These are phyloP conservation scores for Exephanes ischioxanthus DNA, from an alignment of 2,888 invertebrate species.

Conservation along the genomic window DNA sequence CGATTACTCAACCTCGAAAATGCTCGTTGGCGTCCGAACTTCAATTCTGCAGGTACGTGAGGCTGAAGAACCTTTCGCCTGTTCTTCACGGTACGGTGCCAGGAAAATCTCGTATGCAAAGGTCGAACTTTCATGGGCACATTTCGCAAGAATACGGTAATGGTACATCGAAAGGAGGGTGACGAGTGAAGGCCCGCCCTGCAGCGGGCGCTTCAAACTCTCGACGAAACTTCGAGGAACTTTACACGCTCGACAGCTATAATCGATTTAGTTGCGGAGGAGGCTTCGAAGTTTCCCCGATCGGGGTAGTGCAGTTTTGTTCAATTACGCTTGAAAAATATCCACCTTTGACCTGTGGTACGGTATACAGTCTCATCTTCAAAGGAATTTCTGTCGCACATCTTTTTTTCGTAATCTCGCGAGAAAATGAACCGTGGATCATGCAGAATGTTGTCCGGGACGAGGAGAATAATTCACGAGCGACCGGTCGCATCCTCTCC, in stretches of 20 bases:
- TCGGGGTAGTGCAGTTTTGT: conserved; percentile 34
- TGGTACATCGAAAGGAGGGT: conserved; percentile 1
- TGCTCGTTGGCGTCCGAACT: no score
- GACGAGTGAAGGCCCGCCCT: neutral
- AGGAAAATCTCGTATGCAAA: conserved; percentile 26
- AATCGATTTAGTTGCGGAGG: conserved; percentile 42
- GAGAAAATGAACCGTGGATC: conserved; percentile 27
- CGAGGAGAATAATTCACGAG: conserved; percentile 52
- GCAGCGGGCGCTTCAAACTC: neutral
- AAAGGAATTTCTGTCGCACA: neutral
- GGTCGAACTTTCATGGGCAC: conserved; percentile 39
- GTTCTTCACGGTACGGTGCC: neutral
- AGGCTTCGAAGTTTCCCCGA: conserved; percentile 21
- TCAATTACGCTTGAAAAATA: conserved; percentile 32
- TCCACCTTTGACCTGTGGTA: conserved; percentile 26
- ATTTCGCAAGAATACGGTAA: conserved; percentile 27
- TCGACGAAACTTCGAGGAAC: conserved; percentile 23
- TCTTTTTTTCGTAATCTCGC: conserved; percentile 14
- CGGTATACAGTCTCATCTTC: conserved; percentile 28
- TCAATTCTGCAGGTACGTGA: neutral
- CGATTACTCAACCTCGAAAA: no score
- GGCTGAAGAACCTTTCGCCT: neutral
- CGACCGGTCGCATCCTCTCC: neutral
- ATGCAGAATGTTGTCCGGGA: conserved; percentile 5
- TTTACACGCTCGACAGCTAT: conserved; percentile 41